Evolutionary conservation across 2,888 invertebrate species (phyloP).

Genomic region (Antheraea assamensis): DNA sequence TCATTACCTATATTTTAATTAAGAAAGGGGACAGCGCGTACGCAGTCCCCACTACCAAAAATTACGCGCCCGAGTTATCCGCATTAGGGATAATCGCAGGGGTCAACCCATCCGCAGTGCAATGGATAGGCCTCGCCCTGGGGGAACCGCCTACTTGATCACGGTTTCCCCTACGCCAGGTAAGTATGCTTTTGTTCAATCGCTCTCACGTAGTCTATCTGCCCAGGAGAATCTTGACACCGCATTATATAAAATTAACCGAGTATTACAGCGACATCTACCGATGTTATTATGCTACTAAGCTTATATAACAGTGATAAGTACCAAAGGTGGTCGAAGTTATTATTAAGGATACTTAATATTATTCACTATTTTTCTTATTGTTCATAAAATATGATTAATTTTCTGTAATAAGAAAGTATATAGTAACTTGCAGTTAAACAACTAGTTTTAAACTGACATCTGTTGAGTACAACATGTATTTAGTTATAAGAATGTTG

Average conservation of each 20-base stretch:
- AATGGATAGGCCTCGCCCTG: conserved; percentile 33
- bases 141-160: conserved; percentile 31
- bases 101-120: conserved; percentile 30
- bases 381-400: no score
- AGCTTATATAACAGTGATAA: neutral
- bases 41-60: conserved; percentile 34
- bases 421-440: neutral
- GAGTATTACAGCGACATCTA: neutral
- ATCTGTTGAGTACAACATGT: neutral
- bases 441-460: neutral
- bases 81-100: conserved; percentile 30
- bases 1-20: neutral
- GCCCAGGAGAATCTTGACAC: conserved; percentile 19
- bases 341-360: no score
- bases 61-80: conserved; percentile 31
- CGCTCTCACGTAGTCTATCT: neutral
- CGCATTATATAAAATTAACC: neutral
- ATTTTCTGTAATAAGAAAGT: no score
- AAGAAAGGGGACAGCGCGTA: conserved; percentile 28
- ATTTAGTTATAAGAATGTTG: neutral
- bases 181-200: conserved; percentile 28
- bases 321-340: neutral
- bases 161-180: conserved; percentile 32
- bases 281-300: neutral
- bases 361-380: no score